These are phyloP conservation scores for Austrofundulus limnaeus DNA, from an alignment of 2,113 vertebrate genomes.

Conservation along the genomic window DNA sequence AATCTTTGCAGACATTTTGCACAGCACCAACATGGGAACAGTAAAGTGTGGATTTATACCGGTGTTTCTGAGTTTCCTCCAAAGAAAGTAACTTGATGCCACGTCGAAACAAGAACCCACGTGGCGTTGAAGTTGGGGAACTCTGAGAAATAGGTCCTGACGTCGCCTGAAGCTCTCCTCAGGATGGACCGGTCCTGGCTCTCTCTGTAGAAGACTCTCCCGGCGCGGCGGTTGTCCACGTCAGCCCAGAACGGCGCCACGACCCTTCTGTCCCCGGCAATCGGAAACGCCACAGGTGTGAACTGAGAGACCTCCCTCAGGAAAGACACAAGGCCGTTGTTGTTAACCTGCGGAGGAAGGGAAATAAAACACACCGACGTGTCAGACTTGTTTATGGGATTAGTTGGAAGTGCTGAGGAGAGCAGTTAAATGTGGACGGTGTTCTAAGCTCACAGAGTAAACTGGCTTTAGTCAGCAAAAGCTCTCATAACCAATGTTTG, in stretches of 20 bases:
- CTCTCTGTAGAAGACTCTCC: slow-evolving; percentile 90
- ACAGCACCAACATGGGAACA: too few relatives aligned
- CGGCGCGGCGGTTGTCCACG: slow-evolving; percentile 91
- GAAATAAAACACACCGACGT: not conserved
- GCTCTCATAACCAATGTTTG: slow-evolving; percentile 60
- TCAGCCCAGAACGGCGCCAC: slow-evolving; percentile 98
- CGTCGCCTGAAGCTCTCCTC: slow-evolving; percentile 81
- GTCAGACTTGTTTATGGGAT: slow-evolving; percentile 23
- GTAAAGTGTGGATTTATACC: slow-evolving; percentile 70
- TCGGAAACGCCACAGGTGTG: slow-evolving; percentile 94
- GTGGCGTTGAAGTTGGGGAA: slow-evolving; percentile 83
- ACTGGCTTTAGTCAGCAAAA: slow-evolving; percentile 38
- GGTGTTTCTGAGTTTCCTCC: slow-evolving; percentile 89
- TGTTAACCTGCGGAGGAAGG: slow-evolving; percentile 88
- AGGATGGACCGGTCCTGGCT: slow-evolving; percentile 80
- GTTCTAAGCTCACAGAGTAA: slow-evolving; percentile 45
- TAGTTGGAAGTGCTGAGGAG: slow-evolving; percentile 19
- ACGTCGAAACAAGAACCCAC: slow-evolving; percentile 92
- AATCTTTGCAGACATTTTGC: not conserved
- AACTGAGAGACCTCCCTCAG: slow-evolving; percentile 97
- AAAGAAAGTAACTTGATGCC: slow-evolving; percentile 94
- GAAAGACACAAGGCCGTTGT: slow-evolving; percentile 97
- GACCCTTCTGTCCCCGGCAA: slow-evolving; percentile 93
- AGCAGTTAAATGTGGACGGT: slow-evolving; percentile 25
- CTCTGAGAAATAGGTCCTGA: slow-evolving; percentile 87